Base-by-base conservation (phyloP, 2,888 invertebrate species). In the Leptinotarsa peninsularis region DNA sequence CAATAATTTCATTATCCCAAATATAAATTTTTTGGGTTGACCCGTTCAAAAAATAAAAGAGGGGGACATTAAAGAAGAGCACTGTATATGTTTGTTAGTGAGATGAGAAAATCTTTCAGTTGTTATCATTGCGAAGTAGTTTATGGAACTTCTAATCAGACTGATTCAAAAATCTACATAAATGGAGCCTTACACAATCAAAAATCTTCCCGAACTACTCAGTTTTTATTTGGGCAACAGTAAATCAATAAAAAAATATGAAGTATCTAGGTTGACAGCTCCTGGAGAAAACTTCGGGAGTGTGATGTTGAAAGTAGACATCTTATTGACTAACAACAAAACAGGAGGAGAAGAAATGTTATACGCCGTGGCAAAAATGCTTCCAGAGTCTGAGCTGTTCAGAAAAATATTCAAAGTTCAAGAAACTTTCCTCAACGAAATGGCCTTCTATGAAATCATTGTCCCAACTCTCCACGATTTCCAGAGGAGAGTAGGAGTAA, bases 391-490 rank as follows among this genome's bases (percentile, higher is more conserved):
- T 0, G 77, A 79, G 60, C 21, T 67, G 5, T 71, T 76, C 5
- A 87, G 88, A 81, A 79, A 86, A 23, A 79, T 90, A 2, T 91
- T 91, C 79, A 86, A 89, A 72, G 89, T 89, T 7, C 86, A 89
- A 72, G 85, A 87, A 1, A 90, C 90, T 0, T 90, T 90, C 76
- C 83, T 85, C 2, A 89, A 90, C 5, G 91, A 91, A 82, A 88
- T 89, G 72, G 87, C 88, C 14, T 87, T 91, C 66, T 91, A 91
- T 77, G 82, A 87, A 49, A 84, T 86, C 13, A 81, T 91, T 23
- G 80, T 89, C 1, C 90, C 90, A 1, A 83, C 85, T 10, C 58
- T 76, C 3, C 67, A 58, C 17, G 80, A 88, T 50, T 81, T 92
- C 18, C 91, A 91, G 78, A 76, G 85, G 3, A 89, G 91, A 58